Percentiles rank a stretch among this genome's conserved stretches.
Conservation (phyloP, 2,113 vertebrate genomes). For the Xerus inauris region DNA sequence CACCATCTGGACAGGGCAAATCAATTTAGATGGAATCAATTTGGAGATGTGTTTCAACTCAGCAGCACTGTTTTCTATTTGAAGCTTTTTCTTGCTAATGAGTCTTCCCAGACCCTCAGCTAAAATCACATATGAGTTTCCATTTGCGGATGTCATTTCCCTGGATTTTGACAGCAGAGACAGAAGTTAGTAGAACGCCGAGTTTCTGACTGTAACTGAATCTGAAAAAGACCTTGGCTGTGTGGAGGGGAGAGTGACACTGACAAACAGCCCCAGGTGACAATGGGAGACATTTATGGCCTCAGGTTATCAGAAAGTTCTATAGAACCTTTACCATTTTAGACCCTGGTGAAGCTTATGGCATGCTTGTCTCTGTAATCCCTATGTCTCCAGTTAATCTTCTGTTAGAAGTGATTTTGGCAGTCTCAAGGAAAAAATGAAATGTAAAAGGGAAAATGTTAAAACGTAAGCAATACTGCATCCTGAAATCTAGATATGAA, state of each 20-base stretch:
- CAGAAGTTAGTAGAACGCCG: slow-evolving; percentile 8
- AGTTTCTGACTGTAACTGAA: slow-evolving; percentile 48
- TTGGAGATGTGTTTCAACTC: slow-evolving; percentile 43
- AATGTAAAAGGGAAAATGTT: neutral
- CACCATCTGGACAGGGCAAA: slow-evolving; percentile 36
- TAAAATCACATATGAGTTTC: slow-evolving; percentile 29
- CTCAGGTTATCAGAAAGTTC: slow-evolving; percentile 25
- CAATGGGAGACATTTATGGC: slow-evolving; percentile 28
- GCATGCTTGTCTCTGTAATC: slow-evolving; percentile 14
- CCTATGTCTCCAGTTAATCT: neutral
- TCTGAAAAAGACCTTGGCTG: slow-evolving; percentile 29
- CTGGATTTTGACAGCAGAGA: slow-evolving; percentile 50
- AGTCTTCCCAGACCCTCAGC: neutral
- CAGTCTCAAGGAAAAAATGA: neutral
- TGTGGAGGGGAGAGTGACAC: neutral
- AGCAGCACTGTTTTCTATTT: slow-evolving; percentile 33
- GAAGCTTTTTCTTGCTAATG: slow-evolving; percentile 42
- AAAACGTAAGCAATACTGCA: slow-evolving; percentile 34
- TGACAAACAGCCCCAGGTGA: slow-evolving; percentile 20
- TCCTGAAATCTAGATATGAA: slow-evolving; percentile 7
- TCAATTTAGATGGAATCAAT: slow-evolving; percentile 48
- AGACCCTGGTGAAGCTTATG: neutral
- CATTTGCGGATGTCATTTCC: slow-evolving; percentile 44
- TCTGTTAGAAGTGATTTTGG: neutral
- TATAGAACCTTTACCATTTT: slow-evolving; percentile 7